A percentile compares a stretch with the other conserved stretches of the same genome.
These are phyloP conservation scores for Sturmia bella DNA, from an alignment of 2,888 invertebrate species.

Conservation along the genomic window DNA sequence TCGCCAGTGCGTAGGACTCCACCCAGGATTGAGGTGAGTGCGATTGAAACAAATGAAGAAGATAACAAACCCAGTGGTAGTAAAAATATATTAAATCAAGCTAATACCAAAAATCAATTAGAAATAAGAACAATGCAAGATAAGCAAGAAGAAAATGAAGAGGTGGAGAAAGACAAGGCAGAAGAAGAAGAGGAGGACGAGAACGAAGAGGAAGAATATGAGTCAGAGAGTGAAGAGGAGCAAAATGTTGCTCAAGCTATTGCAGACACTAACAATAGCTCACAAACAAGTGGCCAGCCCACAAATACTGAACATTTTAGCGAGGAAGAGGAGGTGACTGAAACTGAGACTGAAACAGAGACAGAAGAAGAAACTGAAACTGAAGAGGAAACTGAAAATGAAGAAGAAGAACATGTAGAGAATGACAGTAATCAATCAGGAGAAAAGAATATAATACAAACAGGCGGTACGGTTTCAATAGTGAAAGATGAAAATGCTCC, in stretches of 20 bases:
- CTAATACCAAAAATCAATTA: conserved; percentile 28
- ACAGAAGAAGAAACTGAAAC: conserved; percentile 46
- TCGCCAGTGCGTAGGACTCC: conserved; percentile 87
- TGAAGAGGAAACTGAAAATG: conserved; percentile 62
- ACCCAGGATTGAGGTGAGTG: conserved; percentile 90
- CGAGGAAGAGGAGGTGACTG: conserved; percentile 37
- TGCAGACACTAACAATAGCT: not conserved
- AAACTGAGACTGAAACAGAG: conserved; percentile 6
- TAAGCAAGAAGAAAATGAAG: conserved; percentile 58
- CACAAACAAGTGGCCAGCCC: conserved; percentile 19
- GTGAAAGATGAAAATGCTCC: conserved; percentile 24
- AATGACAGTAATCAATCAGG: not conserved
- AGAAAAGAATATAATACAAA: conserved; percentile 34
- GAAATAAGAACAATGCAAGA: conserved; percentile 54
- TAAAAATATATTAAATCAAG: conserved; percentile 19
- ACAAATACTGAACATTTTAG: conserved; percentile 9
- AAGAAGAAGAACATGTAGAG: conserved; percentile 30
- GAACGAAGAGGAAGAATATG: conserved; percentile 41
- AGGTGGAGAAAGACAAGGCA: conserved; percentile 70
- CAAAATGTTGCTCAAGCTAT: not conserved
- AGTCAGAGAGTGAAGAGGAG: conserved; percentile 24
- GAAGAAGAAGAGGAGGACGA: conserved; percentile 66
- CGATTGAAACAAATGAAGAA: conserved; percentile 79
- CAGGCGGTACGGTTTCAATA: not conserved
- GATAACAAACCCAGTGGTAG: conserved; percentile 62